A percentile compares a stretch with the other conserved stretches of the same genome.
Evolutionary conservation across 2,888 invertebrate genomes (phyloP).

Genomic region (Eubasilissa splendida): DNA sequence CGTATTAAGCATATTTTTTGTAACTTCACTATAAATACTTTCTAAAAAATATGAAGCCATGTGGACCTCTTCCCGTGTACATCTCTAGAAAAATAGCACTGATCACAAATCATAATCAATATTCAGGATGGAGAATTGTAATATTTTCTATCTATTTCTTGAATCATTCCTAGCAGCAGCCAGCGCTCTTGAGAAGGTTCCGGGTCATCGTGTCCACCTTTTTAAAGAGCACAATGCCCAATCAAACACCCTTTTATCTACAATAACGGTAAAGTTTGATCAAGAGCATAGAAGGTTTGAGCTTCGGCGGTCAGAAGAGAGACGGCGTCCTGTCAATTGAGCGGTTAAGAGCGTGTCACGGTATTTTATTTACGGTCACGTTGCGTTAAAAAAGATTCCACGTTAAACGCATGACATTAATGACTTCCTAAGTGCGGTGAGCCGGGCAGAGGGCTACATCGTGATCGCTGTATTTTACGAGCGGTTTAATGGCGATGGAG

Average conservation of each 20-base stretch:
- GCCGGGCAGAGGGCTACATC: neutral
- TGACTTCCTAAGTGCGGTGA: constrained; percentile 12
- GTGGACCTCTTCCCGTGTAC: too few relatives aligned
- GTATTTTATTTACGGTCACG: constrained; percentile 50
- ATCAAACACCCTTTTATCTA: constrained; percentile 30
- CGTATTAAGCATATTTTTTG: too few relatives aligned
- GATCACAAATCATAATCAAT: too few relatives aligned
- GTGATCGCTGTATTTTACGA: neutral
- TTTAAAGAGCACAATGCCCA: constrained; percentile 23
- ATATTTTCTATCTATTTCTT: too few relatives aligned
- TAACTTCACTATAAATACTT: too few relatives aligned
- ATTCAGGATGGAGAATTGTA: too few relatives aligned
- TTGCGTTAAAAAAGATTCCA: constrained; percentile 16
- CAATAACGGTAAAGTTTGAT: constrained; percentile 18
- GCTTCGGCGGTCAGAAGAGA: neutral
- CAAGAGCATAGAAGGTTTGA: neutral
- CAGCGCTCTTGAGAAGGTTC: neutral
- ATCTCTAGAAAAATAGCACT: too few relatives aligned
- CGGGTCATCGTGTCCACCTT: neutral
- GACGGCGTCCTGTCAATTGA: constrained; percentile 38
- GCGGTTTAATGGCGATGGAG: neutral
- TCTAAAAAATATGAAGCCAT: too few relatives aligned
- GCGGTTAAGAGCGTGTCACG: constrained; percentile 54
- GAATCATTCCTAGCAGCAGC: too few relatives aligned
- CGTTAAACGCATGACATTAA: constrained; percentile 36